A percentile compares a stretch with the other conserved stretches of the same genome.
Conservation (phyloP, 2,113 vertebrate species). For the Puma concolor region DNA sequence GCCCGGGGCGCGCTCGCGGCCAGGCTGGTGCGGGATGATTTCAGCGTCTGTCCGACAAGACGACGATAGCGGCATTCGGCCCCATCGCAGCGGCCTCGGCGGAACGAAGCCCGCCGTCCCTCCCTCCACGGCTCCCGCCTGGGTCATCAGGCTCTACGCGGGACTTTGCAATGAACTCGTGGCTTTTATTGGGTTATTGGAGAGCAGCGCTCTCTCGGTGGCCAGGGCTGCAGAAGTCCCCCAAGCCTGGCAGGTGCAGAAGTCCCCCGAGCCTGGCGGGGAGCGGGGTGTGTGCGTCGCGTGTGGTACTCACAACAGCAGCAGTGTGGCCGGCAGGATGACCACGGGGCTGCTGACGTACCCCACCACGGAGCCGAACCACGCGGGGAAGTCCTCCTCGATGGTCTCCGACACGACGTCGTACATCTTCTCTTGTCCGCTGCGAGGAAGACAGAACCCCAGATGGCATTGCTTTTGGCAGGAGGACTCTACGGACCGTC, state of each 20-base stretch:
- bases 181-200: not conserved
- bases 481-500: not conserved
- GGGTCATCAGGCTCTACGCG: not conserved
- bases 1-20: not conserved
- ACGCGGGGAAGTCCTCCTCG: conserved; percentile 91
- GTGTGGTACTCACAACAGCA: conserved; percentile 92
- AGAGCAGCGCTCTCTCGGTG: no score
- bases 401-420: conserved; percentile 97
- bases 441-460: conserved; percentile 60
- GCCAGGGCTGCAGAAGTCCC: not conserved
- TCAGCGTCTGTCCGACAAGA: not conserved
- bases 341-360: conserved; percentile 97
- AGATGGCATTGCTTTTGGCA: not conserved
- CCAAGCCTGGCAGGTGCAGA: fast-evolving
- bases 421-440: conserved; percentile 98
- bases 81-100: fast-evolving
- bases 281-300: fast-evolving
- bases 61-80: fast-evolving
- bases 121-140: no score
- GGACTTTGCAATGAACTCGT: not conserved
- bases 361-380: conserved; percentile 93
- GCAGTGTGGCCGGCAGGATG: conserved; percentile 93
- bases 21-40: not conserved
- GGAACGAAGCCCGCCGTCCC: not conserved
- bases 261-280: not conserved